Base-by-base conservation (phyloP, 2,113 vertebrate species). In the Phasianus colchicus region DNA sequence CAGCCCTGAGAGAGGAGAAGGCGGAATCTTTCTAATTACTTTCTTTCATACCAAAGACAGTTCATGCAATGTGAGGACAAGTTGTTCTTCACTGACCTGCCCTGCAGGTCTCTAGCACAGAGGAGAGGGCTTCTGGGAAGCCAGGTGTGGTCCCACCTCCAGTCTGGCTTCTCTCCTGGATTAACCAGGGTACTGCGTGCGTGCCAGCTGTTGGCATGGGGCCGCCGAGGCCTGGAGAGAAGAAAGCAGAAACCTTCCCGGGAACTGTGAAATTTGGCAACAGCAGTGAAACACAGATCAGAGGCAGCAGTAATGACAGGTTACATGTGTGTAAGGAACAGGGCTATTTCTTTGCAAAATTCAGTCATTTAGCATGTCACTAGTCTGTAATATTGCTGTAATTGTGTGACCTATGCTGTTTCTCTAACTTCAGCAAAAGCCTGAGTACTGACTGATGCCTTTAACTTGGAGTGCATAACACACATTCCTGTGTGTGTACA, bases 221-320 rank as follows among this genome's bases (percentile, higher is more conserved):
- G 48, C 65, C 50, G 67, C 30, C 1, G 1, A 60, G 50, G 42
- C 71, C 83, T 77, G 43, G 40, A 61, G 36, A 48, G 54, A 54
- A 79, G 34, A 71, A 45, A 55, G 81, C 10, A 89, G 61, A 88
- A 81, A 43, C 29, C 21, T 21, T 81, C 15, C 58, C 1, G 0
- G 29, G 76, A 66, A 57, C 34, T 34, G 38, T 34, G n/a, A 85
- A 32, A 10, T 74, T 83, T 95, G 96, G 79, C 87, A 93, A 91
- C 20, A 74, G 10, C 17, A 29, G 11, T 67, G 82, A 82, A 83
- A 61, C 50, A 83, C 18, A 91, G 22, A 74, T 40, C 71, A 83
- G 74, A 76, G 78, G 87, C 75, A 86, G 82, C 72, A 75, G 47
- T 54, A 76, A 45, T 0, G 2, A 45, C 25, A 48, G 57, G 16